phyloP scores from a whole-genome alignment of 30 jellyfish, hydroid and myxozoan species.

The Pseudorhiza aurosa region DNA sequence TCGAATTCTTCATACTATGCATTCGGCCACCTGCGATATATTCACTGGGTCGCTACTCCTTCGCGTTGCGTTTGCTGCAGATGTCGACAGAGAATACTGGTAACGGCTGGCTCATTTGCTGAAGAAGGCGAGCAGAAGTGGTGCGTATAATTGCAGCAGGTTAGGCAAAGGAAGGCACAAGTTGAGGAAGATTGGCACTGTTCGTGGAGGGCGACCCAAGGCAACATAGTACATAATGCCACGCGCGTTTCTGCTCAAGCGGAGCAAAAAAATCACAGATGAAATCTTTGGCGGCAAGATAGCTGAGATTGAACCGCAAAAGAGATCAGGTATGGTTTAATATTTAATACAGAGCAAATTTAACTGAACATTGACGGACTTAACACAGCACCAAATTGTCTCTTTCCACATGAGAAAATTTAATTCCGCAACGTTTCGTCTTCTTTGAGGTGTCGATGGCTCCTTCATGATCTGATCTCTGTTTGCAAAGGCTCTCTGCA shows the following conservation, averaged over 20 bases:
- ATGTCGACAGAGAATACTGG: conserved; percentile 13
- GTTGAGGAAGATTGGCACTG: not conserved
- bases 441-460: too few relatives aligned
- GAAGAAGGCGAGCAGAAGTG: conserved; percentile 16
- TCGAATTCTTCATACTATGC: conserved; percentile 20
- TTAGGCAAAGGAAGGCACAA: not conserved
- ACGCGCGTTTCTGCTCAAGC: conserved; percentile 78
- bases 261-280: conserved; percentile 28
- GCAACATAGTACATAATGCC: conserved; percentile 57
- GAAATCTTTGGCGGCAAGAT: conserved; percentile 26
- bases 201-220: not conserved
- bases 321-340: conserved; percentile 55
- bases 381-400: too few relatives aligned
- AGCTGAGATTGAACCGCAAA: conserved; percentile 69
- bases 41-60: conserved; percentile 39
- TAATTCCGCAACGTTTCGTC: too few relatives aligned
- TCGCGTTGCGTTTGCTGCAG: conserved; percentile 47
- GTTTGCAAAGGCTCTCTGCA: not conserved
- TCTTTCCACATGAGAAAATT: too few relatives aligned
- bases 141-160: conserved; percentile 13
- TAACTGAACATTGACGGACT: not conserved
- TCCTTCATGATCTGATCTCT: too few relatives aligned
- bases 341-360: not conserved
- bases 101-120: conserved; percentile 62
- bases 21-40: conserved; percentile 71